Base-by-base conservation (phyloP, 2,888 invertebrate species). In the Lamproptera curius region DNA sequence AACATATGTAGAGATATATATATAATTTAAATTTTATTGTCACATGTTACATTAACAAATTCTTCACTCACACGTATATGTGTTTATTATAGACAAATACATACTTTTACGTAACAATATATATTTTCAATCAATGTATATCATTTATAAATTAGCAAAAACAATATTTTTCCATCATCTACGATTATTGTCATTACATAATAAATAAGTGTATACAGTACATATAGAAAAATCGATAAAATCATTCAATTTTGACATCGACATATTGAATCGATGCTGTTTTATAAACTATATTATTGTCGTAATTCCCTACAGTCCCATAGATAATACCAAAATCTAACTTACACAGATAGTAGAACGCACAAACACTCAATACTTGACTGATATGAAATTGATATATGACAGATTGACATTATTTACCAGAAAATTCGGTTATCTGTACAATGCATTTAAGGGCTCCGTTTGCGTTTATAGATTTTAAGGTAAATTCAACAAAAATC, bases 341-440 rank as follows among this genome's bases (percentile, higher is more conserved):
- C 55, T 55, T 56, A 59, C 66, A 64, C 71, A 73, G 66, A 63
- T 72, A 73, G 67, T 67, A 66, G 64, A 63, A 58, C 66, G 67
- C 65, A 64, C 67, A 64, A 67, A 67, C 63, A 67, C 66, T 61
- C 65, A 67, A 4, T 31, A 31, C 62, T 71, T 68, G 56, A 67
- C 63, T 83, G 85, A 85, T 86, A 86, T 86, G 85, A 82, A 83
- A 83, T 83, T 79, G 83, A 83, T 86, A 84, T 81, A 65, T 73
- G 67, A 65, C 72, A 73, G 76, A 85, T 83, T 84, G 83, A 85
- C 83, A 75, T 81, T 72, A 75, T 74, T 79, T 79, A 78, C 73
- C 75, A 74, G 31, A 31, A 42, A 48, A 76, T 69, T 62, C 61
- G 63, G 68, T 68, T 64, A 68, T 64, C 69, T 76, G 71, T 76